Conservation (phyloP, 2,113 vertebrate genomes). For the Quiscalus mexicanus region DNA sequence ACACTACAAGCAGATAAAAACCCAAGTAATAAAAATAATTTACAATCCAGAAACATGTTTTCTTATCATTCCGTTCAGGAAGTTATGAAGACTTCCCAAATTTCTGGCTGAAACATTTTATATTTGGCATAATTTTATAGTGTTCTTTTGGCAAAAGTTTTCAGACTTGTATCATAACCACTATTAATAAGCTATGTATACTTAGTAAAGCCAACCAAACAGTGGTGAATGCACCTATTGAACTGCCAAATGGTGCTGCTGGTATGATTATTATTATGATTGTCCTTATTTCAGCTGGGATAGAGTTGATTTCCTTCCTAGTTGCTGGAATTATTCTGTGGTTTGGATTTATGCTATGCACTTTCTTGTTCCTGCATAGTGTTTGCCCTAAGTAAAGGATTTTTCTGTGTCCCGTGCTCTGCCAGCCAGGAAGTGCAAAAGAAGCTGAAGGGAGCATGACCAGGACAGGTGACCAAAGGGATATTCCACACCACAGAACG, state of each 20-base stretch:
- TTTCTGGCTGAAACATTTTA: background rate
- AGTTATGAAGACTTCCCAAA: background rate
- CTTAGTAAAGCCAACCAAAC: background rate
- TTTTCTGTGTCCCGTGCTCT: background rate
- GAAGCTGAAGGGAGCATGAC: background rate
- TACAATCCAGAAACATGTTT: background rate
- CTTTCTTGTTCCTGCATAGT: background rate
- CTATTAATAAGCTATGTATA: background rate
- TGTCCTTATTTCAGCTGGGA: background rate
- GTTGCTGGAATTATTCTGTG: too few species aligned
- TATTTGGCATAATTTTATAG: background rate
- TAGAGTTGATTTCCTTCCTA: background rate
- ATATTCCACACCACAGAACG: background rate
- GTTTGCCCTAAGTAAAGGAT: background rate
- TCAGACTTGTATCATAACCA: background rate
- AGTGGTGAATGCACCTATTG: background rate
- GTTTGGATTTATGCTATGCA: too few species aligned
- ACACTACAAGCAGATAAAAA: background rate
- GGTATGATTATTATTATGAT: background rate
- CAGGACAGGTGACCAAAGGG: background rate
- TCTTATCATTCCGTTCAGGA: background rate
- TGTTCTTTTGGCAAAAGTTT: background rate
- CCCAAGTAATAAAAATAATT: background rate
- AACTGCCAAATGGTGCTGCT: background rate
- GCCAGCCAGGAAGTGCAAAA: background rate